These are phyloP conservation scores for Epinephelus awoara DNA, from an alignment of 2,797 vertebrate genomes.

Conservation along the genomic window DNA sequence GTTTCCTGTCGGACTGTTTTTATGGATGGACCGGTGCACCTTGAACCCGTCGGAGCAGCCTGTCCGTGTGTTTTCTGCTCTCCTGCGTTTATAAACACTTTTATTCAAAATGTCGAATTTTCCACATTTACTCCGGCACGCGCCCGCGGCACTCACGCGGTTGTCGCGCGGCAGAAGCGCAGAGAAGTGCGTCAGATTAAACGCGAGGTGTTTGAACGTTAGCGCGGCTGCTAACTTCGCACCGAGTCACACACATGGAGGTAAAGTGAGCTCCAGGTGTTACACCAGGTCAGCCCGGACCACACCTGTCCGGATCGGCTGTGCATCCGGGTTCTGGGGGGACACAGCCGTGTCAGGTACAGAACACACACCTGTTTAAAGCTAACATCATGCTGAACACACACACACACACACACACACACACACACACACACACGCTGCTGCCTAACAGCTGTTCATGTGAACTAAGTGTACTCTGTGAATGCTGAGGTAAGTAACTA, in stretches of 20 bases:
- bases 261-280: neutral
- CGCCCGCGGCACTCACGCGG: neutral
- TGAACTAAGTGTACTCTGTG: too few species aligned
- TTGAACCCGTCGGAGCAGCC: conserved; percentile 36
- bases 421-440: too few species aligned
- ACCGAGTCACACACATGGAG: fast-evolving
- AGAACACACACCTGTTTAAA: neutral
- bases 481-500: too few species aligned
- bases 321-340: conserved; percentile 90
- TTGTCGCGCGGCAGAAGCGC: neutral
- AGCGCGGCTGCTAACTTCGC: neutral
- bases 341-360: conserved; percentile 88
- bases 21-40: conserved; percentile 46
- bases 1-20: conserved; percentile 73
- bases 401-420: too few species aligned
- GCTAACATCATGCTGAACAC: neutral
- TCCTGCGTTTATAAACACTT: fast-evolving
- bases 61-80: fast-evolving
- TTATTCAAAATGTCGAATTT: neutral
- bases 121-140: neutral
- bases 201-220: neutral
- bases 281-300: conserved; percentile 8
- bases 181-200: neutral
- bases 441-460: too few species aligned
- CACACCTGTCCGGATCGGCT: conserved; percentile 83